Base-by-base conservation (phyloP, 2,888 invertebrate genomes). In the Drosophila mercatorum region DNA sequence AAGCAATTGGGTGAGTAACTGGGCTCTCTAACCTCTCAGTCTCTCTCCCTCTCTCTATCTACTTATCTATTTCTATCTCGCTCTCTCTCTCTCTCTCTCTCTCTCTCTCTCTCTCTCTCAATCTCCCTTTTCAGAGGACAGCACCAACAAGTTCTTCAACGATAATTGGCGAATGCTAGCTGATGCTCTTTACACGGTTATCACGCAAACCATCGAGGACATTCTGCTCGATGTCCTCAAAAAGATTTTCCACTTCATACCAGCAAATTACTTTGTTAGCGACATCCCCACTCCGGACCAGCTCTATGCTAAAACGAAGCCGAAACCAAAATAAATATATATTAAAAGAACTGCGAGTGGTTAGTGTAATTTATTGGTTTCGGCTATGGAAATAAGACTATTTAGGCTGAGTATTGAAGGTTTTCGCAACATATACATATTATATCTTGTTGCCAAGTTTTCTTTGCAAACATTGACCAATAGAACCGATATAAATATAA, bases 121-220 rank as follows among this genome's bases (percentile, higher is more conserved):
- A 6, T 34, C 34, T 34, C 34, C 8, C 2, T 6, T 65, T 94
- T 57, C 93, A 96, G 96, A 96, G 95, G 96, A 96, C 75, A 95
- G 95, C 82, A 96, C 96, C 3, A 96, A 96, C 87, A 94, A 95
- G 34, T 96, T 96, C 90, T 93, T 96, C 75, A 96, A 96, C 91
- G 95, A 95, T 57, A 96, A 96, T 88, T 96, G 96, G 96, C 94
- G 95, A 55, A 95, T 95, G 82, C 94, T 96, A 2, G 95, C 95
- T 0, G 96, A 96, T 90, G 95, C 96, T 3, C 92, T 96, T 41
- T 94, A 95, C 81, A 95, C 95, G 41, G 95, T 96, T 78, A 93
- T 96, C 73, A 94, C 95, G 2, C 95, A 95, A 92, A 96, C 96
- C 1, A 95, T 96, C 56, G 94, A 96, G 92, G 95, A 96, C 79